A percentile compares a stretch with the other conserved stretches of the same genome.
Evolutionary conservation across 2,888 invertebrate species (phyloP).

Genomic region (Zaprionus lineosus): DNA sequence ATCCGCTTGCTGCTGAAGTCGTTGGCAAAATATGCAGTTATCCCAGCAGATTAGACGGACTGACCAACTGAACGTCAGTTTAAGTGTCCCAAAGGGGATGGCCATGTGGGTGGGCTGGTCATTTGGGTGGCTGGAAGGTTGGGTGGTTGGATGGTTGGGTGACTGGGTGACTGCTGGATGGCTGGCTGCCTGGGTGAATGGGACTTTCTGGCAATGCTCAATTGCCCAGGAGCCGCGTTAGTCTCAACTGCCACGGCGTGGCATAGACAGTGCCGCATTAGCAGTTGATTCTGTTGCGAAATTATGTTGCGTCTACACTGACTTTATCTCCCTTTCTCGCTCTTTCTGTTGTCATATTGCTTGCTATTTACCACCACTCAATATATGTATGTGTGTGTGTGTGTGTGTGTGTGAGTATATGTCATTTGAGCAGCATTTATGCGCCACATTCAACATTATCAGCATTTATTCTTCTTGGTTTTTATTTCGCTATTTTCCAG

Average conservation of each 20-base stretch:
- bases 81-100: too few species aligned
- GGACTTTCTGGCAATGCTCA: constrained; percentile 38
- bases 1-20: too few species aligned
- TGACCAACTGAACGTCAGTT: too few species aligned
- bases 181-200: constrained; percentile 3
- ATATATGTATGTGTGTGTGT: background rate
- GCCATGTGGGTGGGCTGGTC: too few species aligned
- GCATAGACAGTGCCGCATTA: constrained; percentile 29
- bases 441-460: constrained; percentile 75
- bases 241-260: background rate
- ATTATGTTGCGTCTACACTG: too few species aligned
- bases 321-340: too few species aligned
- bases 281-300: constrained; percentile 24
- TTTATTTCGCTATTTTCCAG: constrained; percentile 75
- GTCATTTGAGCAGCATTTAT: constrained; percentile 68
- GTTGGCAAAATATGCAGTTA: constrained; percentile 35
- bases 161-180: constrained; percentile 31
- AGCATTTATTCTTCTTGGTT: constrained; percentile 71
- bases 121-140: too few species aligned
- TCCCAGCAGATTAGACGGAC: constrained; percentile 40
- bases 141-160: constrained; percentile 19
- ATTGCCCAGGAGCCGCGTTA: constrained; percentile 35
- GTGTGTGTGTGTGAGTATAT: constrained; percentile 8
- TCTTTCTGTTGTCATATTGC: background rate
- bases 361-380: background rate